A percentile compares a stretch with the other conserved stretches of the same genome.
Conservation (phyloP, 2,113 vertebrate genomes). For the Hippolais icterina region DNA sequence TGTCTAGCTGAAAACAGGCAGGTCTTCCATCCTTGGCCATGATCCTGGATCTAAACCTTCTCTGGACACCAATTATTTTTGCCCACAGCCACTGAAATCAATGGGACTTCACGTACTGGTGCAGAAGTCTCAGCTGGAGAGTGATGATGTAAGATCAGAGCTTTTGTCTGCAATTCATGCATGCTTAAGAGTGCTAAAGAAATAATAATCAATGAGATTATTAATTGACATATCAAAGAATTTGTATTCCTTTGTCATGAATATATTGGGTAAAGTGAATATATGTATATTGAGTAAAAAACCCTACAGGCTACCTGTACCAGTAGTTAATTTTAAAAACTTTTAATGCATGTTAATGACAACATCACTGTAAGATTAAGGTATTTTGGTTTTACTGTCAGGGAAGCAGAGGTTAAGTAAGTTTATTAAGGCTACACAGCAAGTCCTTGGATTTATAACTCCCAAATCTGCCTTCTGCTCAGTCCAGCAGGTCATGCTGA, state of each 20-base stretch:
- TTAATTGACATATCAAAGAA: neutral
- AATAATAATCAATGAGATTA: neutral
- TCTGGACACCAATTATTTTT: neutral
- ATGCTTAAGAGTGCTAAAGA: neutral
- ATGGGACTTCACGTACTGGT: neutral
- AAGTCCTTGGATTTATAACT: conserved; percentile 20
- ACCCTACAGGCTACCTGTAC: neutral
- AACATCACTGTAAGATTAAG: neutral
- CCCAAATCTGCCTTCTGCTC: neutral
- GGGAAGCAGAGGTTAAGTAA: conserved; percentile 4
- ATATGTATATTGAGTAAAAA: neutral
- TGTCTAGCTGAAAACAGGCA: neutral
- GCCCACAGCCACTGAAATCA: neutral
- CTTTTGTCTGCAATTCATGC: neutral
- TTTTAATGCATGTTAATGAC: neutral
- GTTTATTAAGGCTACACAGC: conserved; percentile 33
- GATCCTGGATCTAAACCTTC: neutral
- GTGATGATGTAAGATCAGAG: neutral
- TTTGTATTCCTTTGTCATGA: neutral
- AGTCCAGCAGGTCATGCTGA: conserved; percentile 35
- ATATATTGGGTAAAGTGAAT: neutral
- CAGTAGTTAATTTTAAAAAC: neutral
- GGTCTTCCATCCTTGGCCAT: neutral
- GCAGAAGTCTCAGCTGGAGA: neutral
- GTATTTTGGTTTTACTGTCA: neutral